Base-by-base conservation (phyloP, 92 coral and sea anemone genomes). In the Actinostola sp. region DNA sequence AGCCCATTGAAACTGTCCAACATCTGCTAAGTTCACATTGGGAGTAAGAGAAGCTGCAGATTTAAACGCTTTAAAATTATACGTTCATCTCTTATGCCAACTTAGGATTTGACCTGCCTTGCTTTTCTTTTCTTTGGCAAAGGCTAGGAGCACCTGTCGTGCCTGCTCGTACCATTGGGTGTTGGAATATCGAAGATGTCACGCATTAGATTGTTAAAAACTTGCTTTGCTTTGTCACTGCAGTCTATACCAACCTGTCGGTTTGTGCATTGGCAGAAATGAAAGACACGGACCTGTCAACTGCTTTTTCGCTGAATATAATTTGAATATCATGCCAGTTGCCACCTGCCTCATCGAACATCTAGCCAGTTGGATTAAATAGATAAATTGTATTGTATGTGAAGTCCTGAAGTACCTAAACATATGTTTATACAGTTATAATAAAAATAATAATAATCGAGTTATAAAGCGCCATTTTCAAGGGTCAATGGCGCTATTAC, bases 271-370 rank as follows among this genome's bases (percentile, higher is more conserved):
- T 83, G 84, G 32, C 35, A 68, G 35, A 70, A 71, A 49, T 83
- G 84, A 66, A 83, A 77, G 83, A 76, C 26, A 63, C 77, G 63
- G 56, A 56, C 46, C 75, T 70, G 19, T 64, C 59, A 33, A 65
- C 60, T 14, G 84, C 71, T n/a, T 83, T 15, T 30, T 44, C 33
- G 6, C 82, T 82, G 66, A 67, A 66, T 13, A 83, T 57, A 20
- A 33, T 61, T 34, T 76, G 29, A 16, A 70, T 25, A 11, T 60
- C 88, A 54, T 60, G 70, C 82, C 82, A 75, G 60, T 76, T 76
- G 42, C 71, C 82, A 2, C 88, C 86, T 1, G 70, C 76, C 35
- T 74, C 82, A 36, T 82, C 87, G 8, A 75, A 54, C 67, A 56
- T 54, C 76, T 71, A 74, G 13, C 82, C 87, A 27, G 28, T 46